Evolutionary conservation across 1,140 invertebrate genomes (phyloP).

Genomic region (Penaeus vannamei): DNA sequence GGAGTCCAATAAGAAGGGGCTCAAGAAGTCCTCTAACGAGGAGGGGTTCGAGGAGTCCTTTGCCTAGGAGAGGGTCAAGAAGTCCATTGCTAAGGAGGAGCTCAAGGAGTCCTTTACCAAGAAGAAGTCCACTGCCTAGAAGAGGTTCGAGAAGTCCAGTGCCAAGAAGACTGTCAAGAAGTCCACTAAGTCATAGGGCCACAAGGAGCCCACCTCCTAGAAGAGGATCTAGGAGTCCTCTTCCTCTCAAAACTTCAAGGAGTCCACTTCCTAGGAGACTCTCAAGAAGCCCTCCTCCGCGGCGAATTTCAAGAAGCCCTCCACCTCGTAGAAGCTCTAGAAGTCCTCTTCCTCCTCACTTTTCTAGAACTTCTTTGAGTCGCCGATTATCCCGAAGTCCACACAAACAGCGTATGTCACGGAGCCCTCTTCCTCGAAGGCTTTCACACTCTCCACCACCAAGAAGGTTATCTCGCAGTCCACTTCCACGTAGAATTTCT

Average conservation of each 20-base stretch:
- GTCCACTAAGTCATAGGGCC: constrained; percentile 19
- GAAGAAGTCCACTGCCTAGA: constrained; percentile 43
- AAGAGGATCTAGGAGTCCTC: neutral
- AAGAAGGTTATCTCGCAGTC: constrained; percentile 32
- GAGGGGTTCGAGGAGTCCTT: constrained; percentile 35
- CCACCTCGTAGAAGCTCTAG: constrained; percentile 30
- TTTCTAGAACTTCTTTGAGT: too few species aligned
- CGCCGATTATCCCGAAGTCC: constrained; percentile 45
- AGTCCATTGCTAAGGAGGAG: constrained; percentile 41
- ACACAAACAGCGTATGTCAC: neutral
- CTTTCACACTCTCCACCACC: constrained; percentile 36
- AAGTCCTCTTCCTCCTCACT: constrained; percentile 1
- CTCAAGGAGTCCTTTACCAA: constrained; percentile 42
- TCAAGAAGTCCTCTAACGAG: constrained; percentile 41
- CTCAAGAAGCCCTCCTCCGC: constrained; percentile 30
- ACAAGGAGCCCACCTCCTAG: constrained; percentile 34
- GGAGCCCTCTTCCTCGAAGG: constrained; percentile 37
- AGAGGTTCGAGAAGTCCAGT: constrained; percentile 47
- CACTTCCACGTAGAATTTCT: constrained; percentile 24
- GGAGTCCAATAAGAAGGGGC: constrained; percentile 42
- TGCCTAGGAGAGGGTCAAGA: constrained; percentile 25
- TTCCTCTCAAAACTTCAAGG: constrained; percentile 43
- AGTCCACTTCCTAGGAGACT: constrained; percentile 34
- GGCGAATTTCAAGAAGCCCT: constrained; percentile 34
- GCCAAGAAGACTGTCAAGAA: constrained; percentile 46